phyloP scores from a whole-genome alignment of 2,888 invertebrate species.

The Agrotis clavis region DNA sequence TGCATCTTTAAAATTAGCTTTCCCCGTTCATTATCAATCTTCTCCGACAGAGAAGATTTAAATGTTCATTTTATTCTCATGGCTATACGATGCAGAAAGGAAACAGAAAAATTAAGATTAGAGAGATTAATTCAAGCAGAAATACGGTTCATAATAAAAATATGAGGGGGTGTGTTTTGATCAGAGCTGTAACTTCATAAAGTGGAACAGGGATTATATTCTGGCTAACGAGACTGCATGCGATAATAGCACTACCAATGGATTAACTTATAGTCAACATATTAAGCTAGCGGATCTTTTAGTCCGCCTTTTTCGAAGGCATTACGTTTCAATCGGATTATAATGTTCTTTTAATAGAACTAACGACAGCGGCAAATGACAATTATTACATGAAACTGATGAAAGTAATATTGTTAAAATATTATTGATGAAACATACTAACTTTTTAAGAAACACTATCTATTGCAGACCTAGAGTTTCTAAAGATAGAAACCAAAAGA shows the following conservation, averaged over 20 bases:
- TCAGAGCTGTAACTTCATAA: conserved; percentile 45
- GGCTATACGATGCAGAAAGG: neutral
- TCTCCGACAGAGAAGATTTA: too few relatives aligned
- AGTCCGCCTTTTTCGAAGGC: conserved; percentile 3
- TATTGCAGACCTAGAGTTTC: neutral
- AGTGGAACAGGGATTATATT: conserved; percentile 67
- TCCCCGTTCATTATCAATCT: neutral
- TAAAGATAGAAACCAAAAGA: conserved; percentile 9
- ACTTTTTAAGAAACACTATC: too few relatives aligned
- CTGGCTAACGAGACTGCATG: conserved; percentile 63
- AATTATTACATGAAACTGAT: too few relatives aligned
- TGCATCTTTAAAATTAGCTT: too few relatives aligned
- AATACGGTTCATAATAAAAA: conserved; percentile 26
- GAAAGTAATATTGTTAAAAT: too few relatives aligned
- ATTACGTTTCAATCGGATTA: conserved; percentile 13
- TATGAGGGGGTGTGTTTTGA: conserved; percentile 47
- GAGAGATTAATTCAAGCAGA: neutral
- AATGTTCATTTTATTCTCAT: neutral
- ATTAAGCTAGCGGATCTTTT: conserved; percentile 29
- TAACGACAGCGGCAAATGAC: too few relatives aligned
- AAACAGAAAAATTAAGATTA: neutral
- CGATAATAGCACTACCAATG: conserved; percentile 33
- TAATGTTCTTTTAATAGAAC: neutral
- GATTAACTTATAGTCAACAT: conserved; percentile 52
- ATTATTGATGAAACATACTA: too few relatives aligned